phyloP scores from a whole-genome alignment of 2,888 invertebrate species.

The Glaucopsyche alexis region DNA sequence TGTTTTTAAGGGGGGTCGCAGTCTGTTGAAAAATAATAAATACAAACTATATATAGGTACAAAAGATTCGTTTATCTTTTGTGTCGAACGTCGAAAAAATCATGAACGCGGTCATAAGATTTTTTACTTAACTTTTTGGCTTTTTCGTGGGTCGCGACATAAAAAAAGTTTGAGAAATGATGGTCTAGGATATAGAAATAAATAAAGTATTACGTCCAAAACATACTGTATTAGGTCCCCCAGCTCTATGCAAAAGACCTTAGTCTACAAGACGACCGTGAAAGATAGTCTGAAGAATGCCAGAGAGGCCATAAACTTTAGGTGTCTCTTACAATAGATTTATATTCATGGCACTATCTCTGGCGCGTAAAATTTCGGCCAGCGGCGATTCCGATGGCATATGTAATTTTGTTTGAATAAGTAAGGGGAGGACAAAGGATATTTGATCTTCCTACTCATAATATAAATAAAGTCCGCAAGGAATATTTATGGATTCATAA shows the following conservation, averaged over 20 bases:
- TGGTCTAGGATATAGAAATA: no score
- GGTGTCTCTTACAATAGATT: constrained; percentile 78
- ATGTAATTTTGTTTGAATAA: constrained; percentile 81
- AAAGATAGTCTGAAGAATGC: constrained; percentile 77
- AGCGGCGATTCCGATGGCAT: constrained; percentile 77
- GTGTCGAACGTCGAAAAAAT: no score
- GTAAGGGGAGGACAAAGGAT: constrained; percentile 78
- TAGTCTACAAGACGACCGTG: constrained; percentile 75
- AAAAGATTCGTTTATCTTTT: no score
- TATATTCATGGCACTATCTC: constrained; percentile 80
- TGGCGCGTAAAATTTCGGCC: constrained; percentile 78
- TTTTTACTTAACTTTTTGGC: no score
- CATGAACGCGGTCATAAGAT: no score
- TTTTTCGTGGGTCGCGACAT: no score
- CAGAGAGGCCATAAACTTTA: constrained; percentile 73
- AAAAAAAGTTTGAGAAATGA: no score
- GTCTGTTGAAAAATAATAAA: no score
- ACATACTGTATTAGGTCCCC: constrained; percentile 46
- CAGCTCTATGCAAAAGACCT: constrained; percentile 74
- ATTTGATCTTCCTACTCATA: constrained; percentile 72
- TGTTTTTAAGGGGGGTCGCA: no score
- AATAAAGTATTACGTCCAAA: no score
- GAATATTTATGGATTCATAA: constrained; percentile 72
- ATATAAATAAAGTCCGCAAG: constrained; percentile 68
- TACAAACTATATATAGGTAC: no score